Conservation (phyloP, 1,140 invertebrate genomes). For the Neodiprion fabricii region DNA sequence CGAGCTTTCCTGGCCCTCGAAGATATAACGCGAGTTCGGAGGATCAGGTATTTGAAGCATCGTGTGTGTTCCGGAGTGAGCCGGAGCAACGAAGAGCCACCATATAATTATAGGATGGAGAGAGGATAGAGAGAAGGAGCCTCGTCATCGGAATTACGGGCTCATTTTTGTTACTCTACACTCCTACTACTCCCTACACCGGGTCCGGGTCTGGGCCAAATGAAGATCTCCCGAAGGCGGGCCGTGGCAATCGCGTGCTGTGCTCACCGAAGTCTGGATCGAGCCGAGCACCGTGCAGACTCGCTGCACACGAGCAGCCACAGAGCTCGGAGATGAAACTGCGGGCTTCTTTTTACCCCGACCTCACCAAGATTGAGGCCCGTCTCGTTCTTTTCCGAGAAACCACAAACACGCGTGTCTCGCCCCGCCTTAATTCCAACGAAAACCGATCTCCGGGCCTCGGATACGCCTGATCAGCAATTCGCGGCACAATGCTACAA, state of each 20-base stretch:
- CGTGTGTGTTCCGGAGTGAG: not conserved
- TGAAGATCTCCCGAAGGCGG: slow-evolving; percentile 11
- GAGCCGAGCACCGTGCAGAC: not conserved
- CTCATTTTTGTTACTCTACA: slow-evolving; percentile 10
- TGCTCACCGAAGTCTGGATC: not conserved
- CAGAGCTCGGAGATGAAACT: not conserved
- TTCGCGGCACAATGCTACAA: too few species aligned
- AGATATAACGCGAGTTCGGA: too few species aligned
- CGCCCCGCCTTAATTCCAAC: too few species aligned
- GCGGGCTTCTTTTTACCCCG: not conserved
- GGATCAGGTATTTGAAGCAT: not conserved
- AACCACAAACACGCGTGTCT: not conserved
- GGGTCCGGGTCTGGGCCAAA: not conserved
- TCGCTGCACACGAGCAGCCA: not conserved
- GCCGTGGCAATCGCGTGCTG: not conserved
- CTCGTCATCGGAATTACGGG: slow-evolving; percentile 9
- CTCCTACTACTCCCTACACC: not conserved
- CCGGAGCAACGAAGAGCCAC: not conserved
- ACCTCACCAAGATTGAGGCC: not conserved
- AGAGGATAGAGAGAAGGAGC: not conserved
- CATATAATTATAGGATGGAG: slow-evolving; percentile 10
- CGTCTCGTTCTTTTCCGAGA: not conserved
- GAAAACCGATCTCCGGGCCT: too few species aligned
- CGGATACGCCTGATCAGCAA: too few species aligned
- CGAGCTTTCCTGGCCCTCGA: too few species aligned